phyloP scores from a whole-genome alignment of 2,797 vertebrate genomes.

The Peromyscus eremicus region DNA sequence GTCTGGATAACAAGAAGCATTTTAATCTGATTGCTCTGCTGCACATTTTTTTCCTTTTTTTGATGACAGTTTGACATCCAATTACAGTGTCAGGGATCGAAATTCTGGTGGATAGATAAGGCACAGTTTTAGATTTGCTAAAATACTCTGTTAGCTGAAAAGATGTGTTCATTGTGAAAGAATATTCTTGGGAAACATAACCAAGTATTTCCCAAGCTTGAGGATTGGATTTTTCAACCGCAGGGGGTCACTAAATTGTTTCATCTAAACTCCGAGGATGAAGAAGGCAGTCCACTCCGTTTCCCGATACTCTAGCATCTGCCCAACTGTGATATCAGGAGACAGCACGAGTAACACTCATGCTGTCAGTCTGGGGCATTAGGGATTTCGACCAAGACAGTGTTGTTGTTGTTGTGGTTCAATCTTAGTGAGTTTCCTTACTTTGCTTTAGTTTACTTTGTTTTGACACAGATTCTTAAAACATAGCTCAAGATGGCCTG shows the following conservation, averaged over 20 bases:
- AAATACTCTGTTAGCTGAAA: conserved; percentile 46
- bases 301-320: not conserved
- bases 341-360: not conserved
- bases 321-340: not conserved
- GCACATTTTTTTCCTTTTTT: conserved; percentile 53
- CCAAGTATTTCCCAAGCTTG: conserved; percentile 25
- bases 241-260: conserved; percentile 9
- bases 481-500: not conserved
- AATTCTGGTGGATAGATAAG: conserved; percentile 55
- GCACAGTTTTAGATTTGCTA: conserved; percentile 18
- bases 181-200: conserved; percentile 67
- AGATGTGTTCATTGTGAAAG: conserved; percentile 53
- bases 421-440: not conserved
- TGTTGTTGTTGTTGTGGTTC: not conserved
- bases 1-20: conserved; percentile 4
- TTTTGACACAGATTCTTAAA: not conserved
- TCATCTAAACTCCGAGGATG: not conserved
- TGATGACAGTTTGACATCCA: conserved; percentile 25
- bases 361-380: not conserved
- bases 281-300: conserved; percentile 2
- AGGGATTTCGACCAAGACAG: not conserved
- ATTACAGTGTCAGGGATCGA: not conserved
- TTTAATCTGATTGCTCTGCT: conserved; percentile 56
- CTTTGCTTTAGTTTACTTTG: not conserved
- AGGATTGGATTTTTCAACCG: conserved; percentile 44